These are phyloP conservation scores for Microplitis manilae DNA, from an alignment of 2,888 invertebrate genomes.

Conservation along the genomic window DNA sequence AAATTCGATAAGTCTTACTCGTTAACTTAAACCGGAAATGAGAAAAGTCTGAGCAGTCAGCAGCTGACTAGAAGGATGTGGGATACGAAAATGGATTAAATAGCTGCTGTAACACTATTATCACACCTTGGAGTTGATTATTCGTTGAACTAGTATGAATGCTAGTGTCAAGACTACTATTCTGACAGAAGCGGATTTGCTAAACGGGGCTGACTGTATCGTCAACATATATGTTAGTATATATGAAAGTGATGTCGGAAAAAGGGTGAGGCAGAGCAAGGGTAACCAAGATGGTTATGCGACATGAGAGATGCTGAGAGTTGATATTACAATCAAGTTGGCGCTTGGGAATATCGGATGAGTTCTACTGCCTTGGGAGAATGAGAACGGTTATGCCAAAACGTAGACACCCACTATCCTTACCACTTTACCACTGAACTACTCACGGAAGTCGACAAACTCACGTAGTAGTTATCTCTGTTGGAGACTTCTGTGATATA, in stretches of 20 bases:
- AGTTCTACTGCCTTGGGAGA: constrained; percentile 28
- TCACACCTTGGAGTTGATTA: background rate
- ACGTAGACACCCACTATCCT: constrained; percentile 9
- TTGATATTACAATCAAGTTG: constrained; percentile 35
- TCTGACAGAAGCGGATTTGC: background rate
- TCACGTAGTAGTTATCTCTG: constrained; percentile 44
- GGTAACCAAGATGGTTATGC: constrained; percentile 10
- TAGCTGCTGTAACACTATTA: background rate
- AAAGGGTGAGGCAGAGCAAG: background rate
- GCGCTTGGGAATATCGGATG: constrained; percentile 29
- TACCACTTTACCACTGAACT: constrained; percentile 32
- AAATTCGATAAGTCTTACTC: background rate
- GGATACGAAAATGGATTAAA: background rate
- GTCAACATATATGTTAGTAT: background rate
- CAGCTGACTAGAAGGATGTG: no score
- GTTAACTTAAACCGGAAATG: background rate
- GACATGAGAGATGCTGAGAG: constrained; percentile 30
- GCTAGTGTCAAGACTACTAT: background rate
- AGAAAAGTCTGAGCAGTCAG: background rate
- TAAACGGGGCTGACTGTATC: background rate
- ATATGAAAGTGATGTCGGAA: no score
- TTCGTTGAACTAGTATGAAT: background rate
- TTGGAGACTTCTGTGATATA: constrained; percentile 24
- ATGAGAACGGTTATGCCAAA: constrained; percentile 31
- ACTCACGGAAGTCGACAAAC: constrained; percentile 48